Percentiles rank a stretch among this genome's conserved stretches.
Evolutionary conservation across 2,888 invertebrate species (phyloP).

Genomic region (Tipula helvola): DNA sequence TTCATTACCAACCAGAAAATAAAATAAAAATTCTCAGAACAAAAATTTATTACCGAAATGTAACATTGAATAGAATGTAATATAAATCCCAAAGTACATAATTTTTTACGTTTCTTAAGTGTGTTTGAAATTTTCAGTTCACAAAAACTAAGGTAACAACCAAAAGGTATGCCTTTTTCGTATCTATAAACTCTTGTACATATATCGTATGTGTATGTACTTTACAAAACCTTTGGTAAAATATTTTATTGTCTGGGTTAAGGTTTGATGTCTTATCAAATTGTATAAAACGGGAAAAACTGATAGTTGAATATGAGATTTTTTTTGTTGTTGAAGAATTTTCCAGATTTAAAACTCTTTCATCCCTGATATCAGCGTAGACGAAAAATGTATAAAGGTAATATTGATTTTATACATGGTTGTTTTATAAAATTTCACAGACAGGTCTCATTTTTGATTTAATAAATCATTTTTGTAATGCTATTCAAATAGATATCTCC

Average conservation of each 20-base stretch:
- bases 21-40: background rate
- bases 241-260: background rate
- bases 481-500: too few species aligned
- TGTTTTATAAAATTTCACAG: background rate
- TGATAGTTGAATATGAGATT: background rate
- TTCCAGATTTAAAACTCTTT: background rate
- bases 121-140: background rate
- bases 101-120: background rate
- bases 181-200: background rate
- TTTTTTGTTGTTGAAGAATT: background rate
- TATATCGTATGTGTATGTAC: background rate
- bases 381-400: too few species aligned
- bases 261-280: background rate
- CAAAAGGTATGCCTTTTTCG: background rate
- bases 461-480: too few species aligned
- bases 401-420: background rate
- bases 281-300: background rate
- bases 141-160: background rate
- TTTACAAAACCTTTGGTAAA: background rate
- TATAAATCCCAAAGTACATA: background rate
- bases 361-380: background rate
- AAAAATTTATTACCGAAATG: background rate
- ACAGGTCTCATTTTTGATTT: too few species aligned
- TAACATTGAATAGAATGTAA: background rate
- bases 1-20: background rate